Evolutionary conservation across 2,888 invertebrate species (phyloP), one percentile per base, ranked within the genome.

Genomic region (Syritta pipiens): DNA sequence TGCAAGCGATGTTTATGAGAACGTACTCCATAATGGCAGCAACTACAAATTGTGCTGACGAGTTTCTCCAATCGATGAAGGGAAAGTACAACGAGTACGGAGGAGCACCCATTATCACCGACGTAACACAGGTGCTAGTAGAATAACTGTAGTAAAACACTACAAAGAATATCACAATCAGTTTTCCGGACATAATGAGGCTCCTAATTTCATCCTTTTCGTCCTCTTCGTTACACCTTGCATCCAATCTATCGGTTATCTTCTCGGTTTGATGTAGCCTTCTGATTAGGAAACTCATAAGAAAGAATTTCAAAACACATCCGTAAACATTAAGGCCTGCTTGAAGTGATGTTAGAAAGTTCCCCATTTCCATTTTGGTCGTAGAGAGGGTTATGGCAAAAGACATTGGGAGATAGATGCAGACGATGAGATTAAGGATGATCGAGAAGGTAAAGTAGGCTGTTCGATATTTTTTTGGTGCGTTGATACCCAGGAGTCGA

Each of bases 271-370:
- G 10, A 0, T 65, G 67, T 30, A 84, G 20, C 6, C 62, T 37
- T 0, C 28, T 46, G 6, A 84, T 12, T 2, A 55, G 42, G 17
- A 69, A 60, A 1, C 40, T 65, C 17, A 84, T 7, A 0, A 74
- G 53, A 9, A 81, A 30, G 1, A 84, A 67, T 65, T 84, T 85
- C 0, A 68, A 17, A 0, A 83, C 77, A 17, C 83, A 60, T 3
- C 76, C 81, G 10, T 62, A 83, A 0, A 83, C 82, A 63, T 85
- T 72, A 14, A 84, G 75, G 32, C 76, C 82, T 28, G 81, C 84
- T 51, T 85, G 84, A 1, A 84, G 17, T 3, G 84, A 84, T 12
- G 84, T 83, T 9, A 85, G 55, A 20, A 85, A 20, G n/a, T 83
- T 82, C 4, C 81, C 77, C 81, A 84, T 40, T 4, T 57, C 17